Evolutionary conservation across 2,797 vertebrate species (phyloP).

Genomic region (Urophycis tenuis): DNA sequence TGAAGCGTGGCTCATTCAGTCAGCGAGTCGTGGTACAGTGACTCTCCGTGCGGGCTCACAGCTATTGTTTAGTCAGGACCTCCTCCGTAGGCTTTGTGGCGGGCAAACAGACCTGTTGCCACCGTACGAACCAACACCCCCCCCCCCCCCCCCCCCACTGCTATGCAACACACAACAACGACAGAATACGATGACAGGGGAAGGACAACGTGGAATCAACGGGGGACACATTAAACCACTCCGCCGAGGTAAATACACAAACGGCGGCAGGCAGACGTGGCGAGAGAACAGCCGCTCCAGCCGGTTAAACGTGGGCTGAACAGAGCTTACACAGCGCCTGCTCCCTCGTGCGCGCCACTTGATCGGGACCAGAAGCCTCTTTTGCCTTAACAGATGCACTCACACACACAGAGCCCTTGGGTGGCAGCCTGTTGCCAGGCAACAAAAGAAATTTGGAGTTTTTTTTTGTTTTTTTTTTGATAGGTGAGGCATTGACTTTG

Average conservation of each 20-base stretch:
- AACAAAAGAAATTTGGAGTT: conserved; percentile 47
- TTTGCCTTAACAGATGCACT: conserved; percentile 13
- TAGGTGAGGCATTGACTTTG: conserved; percentile 35
- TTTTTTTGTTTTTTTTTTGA: too few species aligned
- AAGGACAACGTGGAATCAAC: not conserved
- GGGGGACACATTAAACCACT: not conserved
- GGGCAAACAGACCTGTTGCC: not conserved
- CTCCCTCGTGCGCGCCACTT: not conserved
- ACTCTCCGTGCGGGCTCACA: not conserved
- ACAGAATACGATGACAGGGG: not conserved
- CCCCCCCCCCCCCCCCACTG: too few species aligned
- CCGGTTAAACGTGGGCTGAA: not conserved
- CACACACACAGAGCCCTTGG: conserved; percentile 39
- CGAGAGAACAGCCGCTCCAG: not conserved
- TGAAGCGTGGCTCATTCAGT: not conserved
- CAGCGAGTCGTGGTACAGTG: not conserved
- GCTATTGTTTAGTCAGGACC: too few species aligned
- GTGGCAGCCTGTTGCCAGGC: conserved; percentile 62
- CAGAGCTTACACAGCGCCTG: not conserved
- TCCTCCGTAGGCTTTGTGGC: too few species aligned
- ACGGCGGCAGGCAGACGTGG: not conserved
- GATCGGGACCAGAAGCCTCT: not conserved
- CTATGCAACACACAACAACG: not conserved
- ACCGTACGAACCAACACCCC: not conserved
- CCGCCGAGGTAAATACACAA: not conserved